Conservation (phyloP, 2,888 invertebrate genomes). For the Andricus curvator region DNA sequence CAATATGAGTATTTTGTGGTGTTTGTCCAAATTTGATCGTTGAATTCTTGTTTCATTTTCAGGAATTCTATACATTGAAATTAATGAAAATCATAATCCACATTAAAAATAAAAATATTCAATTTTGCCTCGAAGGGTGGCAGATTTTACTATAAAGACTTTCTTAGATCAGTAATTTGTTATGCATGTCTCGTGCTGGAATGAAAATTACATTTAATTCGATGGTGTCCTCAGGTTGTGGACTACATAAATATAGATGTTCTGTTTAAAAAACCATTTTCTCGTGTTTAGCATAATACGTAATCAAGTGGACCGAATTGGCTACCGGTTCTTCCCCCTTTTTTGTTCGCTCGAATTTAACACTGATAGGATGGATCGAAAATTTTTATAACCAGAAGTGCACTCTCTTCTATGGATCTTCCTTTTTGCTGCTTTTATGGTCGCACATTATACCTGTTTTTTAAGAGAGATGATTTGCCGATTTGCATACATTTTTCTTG, state of each 20-base stretch:
- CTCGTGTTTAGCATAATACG: constrained; percentile 75
- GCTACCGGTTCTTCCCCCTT: constrained; percentile 11
- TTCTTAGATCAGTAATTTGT: constrained; percentile 46
- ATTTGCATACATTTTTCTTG: neutral
- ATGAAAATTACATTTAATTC: constrained; percentile 66
- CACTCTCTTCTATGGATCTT: constrained; percentile 3
- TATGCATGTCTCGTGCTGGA: constrained; percentile 56
- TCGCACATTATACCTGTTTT: neutral
- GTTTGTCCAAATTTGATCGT: too few relatives aligned
- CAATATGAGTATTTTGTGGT: too few relatives aligned
- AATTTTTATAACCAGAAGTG: constrained; percentile 7
- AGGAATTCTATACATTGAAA: too few relatives aligned
- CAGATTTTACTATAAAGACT: constrained; percentile 38
- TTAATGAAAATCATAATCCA: neutral
- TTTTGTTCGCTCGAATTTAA: constrained; percentile 32
- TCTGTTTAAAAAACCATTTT: constrained; percentile 75
- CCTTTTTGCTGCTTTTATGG: neutral
- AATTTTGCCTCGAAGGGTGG: constrained; percentile 11
- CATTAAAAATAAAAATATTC: constrained; percentile 5
- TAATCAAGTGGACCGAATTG: constrained; percentile 41
- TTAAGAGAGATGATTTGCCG: neutral
- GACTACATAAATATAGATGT: constrained; percentile 74
- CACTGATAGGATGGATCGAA: constrained; percentile 19
- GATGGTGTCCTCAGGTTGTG: constrained; percentile 46
- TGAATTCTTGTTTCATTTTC: too few relatives aligned